Base-by-base conservation (phyloP, 2,797 vertebrate species). In the Sylvia borin region DNA sequence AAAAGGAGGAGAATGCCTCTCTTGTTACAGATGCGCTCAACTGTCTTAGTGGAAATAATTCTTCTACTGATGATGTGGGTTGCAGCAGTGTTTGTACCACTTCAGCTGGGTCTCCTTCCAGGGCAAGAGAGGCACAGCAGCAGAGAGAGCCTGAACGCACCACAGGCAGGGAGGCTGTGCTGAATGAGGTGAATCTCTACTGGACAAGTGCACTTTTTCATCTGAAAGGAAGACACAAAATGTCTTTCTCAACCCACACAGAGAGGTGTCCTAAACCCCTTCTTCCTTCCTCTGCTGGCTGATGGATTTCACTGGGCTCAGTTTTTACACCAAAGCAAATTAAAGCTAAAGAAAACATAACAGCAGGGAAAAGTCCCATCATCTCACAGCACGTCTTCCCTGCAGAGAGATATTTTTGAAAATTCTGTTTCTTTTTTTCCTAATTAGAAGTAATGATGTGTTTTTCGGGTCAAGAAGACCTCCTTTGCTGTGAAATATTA, bases 371-470 rank as follows among this genome's bases (percentile, higher is more conserved):
- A 96, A 92, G 66, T 90, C 92, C 82, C 8, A 2, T 92, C 89
- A 60, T 78, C 79, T 92, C 24, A 0, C 87, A 94, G 85, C 89
- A 64, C 1, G 5, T 79, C 25, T 92, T 32, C 60, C 70, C 83
- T 85, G 82, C 74, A 67, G 73, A 89, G 88, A 87, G 65, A 81
- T 48, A 81, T 81, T 96, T 97, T 86, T 7, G 26, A 85, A 76
- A 57, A 66, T 72, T 95, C 66, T 82, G 47, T 61, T 68, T 47
- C 79, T 95, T 84, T 92, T 92, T 84, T 93, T 95, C 85, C 65
- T 93, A 95, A 94, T 95, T 95, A 93, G 92, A 94, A 95, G 58
- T 94, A 95, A 93, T 50, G 67, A 97, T 92, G 85, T 76, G 79
- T 73, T 86, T 92, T 84, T 91, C 1, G 3, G 91, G 83, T 96